phyloP scores from a whole-genome alignment of 2,888 invertebrate genomes.

The Dolomedes plantarius region DNA sequence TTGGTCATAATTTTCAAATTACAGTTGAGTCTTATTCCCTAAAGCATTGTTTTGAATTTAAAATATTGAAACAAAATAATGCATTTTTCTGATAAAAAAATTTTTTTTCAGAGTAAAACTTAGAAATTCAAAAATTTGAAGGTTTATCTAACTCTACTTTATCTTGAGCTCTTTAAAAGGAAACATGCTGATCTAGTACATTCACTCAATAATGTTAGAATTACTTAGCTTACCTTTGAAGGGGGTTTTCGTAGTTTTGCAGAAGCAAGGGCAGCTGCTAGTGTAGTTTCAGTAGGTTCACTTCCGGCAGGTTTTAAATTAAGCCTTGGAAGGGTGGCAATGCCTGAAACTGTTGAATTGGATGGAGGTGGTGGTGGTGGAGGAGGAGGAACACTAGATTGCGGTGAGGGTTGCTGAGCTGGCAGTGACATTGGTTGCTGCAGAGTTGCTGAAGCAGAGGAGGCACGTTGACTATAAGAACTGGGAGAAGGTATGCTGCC shows the following conservation, averaged over 20 bases:
- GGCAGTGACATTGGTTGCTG: conserved; percentile 14
- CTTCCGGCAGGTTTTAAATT: conserved; percentile 75
- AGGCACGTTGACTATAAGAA: conserved; percentile 52
- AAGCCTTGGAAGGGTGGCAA: conserved; percentile 74
- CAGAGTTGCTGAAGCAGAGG: conserved; percentile 26
- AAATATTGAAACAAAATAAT: too few relatives aligned
- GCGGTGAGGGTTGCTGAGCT: conserved; percentile 21
- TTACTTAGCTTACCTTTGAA: conserved; percentile 48
- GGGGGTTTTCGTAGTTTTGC: conserved; percentile 81
- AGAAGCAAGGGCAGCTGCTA: conserved; percentile 91
- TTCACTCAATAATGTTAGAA: too few relatives aligned
- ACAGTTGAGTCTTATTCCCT: too few relatives aligned
- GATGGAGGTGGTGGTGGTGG: conserved; percentile 75
- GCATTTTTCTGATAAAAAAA: too few relatives aligned
- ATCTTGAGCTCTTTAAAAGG: too few relatives aligned
- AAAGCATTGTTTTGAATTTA: too few relatives aligned
- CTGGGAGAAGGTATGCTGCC: conserved; percentile 47
- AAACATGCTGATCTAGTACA: too few relatives aligned
- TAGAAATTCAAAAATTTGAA: too few relatives aligned
- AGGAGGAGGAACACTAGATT: conserved; percentile 73
- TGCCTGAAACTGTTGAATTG: conserved; percentile 73
- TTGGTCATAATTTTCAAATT: too few relatives aligned
- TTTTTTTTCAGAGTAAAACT: too few relatives aligned
- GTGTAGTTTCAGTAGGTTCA: conserved; percentile 79
- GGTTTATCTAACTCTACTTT: too few relatives aligned